Conservation (phyloP, 2,797 vertebrate species). For the Crocidura indochinensis region DNA sequence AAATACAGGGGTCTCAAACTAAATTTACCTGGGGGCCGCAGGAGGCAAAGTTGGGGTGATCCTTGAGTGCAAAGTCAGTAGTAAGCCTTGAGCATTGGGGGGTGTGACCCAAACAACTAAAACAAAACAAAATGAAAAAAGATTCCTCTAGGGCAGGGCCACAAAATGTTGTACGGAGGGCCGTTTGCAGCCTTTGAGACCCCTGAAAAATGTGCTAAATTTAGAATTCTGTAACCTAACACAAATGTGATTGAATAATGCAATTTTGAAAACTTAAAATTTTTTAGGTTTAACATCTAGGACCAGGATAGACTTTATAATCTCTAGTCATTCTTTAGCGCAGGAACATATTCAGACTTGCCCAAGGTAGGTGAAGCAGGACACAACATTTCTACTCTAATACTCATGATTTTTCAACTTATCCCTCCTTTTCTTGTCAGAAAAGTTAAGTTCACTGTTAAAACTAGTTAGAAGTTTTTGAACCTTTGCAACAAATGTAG, state of each 20-base stretch:
- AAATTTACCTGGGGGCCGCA: no score
- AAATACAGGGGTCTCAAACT: no score
- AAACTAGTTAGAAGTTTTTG: slow-evolving; percentile 52
- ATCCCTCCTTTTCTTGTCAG: not conserved
- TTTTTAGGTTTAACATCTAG: not conserved
- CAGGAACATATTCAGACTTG: no score
- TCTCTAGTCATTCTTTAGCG: not conserved
- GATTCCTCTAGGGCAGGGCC: no score
- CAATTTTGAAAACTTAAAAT: not conserved
- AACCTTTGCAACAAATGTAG: not conserved
- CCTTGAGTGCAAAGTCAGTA: no score
- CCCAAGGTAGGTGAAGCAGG: not conserved
- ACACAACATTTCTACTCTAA: not conserved
- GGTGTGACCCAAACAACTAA: no score
- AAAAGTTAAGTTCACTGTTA: slow-evolving; percentile 7
- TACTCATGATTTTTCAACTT: slow-evolving; percentile 8
- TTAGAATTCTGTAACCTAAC: slow-evolving; percentile 1
- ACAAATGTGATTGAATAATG: not conserved
- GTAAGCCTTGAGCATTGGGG: no score
- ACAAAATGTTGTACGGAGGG: no score
- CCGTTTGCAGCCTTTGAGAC: no score
- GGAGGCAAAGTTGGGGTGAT: no score
- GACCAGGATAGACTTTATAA: not conserved
- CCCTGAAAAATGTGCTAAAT: not conserved
- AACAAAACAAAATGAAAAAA: no score